phyloP scores from a whole-genome alignment of 2,888 invertebrate species.

The Phania funesta region DNA sequence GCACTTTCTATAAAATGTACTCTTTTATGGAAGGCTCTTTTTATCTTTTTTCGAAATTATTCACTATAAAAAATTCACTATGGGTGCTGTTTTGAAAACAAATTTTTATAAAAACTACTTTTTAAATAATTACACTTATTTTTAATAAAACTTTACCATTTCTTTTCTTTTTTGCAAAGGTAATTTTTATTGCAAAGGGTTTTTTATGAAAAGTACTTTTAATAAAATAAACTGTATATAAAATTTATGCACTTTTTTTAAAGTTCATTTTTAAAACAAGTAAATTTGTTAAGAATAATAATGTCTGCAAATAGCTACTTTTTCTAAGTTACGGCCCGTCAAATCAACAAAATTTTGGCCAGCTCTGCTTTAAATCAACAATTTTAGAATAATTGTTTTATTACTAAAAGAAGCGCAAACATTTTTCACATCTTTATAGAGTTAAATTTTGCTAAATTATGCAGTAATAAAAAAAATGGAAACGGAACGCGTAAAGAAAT shows the following conservation, averaged over 20 bases:
- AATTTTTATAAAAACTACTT: not conserved
- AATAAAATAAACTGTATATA: not conserved
- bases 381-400: constrained; percentile 8
- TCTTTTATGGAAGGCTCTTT: not conserved
- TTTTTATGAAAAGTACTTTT: not conserved
- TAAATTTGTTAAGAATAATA: too few species aligned
- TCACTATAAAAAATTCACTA: too few species aligned
- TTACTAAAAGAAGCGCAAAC: constrained; percentile 20
- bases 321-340: not conserved
- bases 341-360: not conserved
- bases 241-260: not conserved
- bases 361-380: not conserved
- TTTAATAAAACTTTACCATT: too few species aligned
- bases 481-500: constrained; percentile 26
- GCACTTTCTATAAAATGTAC: not conserved
- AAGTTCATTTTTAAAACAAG: too few species aligned
- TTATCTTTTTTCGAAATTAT: not conserved
- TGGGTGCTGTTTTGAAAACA: too few species aligned
- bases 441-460: constrained; percentile 19
- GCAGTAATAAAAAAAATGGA: not conserved
- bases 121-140: not conserved
- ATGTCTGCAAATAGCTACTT: not conserved
- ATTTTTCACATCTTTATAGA: constrained; percentile 58
- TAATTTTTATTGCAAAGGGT: too few species aligned
- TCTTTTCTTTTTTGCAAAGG: too few species aligned